A percentile compares a stretch with the other conserved stretches of the same genome.
phyloP scores from a whole-genome alignment of 2,113 vertebrate genomes.

The Bubo scandiacus region DNA sequence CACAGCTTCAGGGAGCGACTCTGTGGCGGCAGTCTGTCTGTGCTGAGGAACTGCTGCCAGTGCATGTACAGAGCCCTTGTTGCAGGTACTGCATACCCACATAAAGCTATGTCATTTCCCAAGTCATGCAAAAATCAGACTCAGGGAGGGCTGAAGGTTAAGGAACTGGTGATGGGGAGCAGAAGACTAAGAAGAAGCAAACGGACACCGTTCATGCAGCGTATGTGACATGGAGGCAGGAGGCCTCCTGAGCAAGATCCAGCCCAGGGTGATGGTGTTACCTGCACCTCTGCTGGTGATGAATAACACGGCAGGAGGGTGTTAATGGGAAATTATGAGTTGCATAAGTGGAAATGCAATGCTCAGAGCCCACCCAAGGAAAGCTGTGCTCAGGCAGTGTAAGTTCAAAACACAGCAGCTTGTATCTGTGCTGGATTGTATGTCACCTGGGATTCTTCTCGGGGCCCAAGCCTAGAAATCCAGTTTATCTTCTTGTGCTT shows the following conservation, averaged over 20 bases:
- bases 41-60: accelerated
- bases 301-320: not conserved
- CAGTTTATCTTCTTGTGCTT: not conserved
- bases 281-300: accelerated
- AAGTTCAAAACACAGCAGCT: not conserved
- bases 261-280: not conserved
- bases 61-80: not conserved
- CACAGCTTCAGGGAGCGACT: not conserved
- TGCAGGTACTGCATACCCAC: not conserved
- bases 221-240: not conserved
- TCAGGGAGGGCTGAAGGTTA: accelerated
- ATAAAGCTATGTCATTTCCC: accelerated
- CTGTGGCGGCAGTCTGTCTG: not conserved
- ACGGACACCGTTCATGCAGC: accelerated
- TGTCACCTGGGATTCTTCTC: not conserved
- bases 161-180: not conserved
- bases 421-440: not conserved
- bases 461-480: not conserved
- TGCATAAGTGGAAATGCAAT: not conserved
- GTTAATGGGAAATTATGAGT: not conserved
- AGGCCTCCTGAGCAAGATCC: not conserved
- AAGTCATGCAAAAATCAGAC: not conserved
- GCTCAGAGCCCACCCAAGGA: not conserved
- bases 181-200: not conserved
- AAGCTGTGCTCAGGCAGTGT: not conserved